Conservation (phyloP, 2,797 vertebrate species). For the Gallirallus australis region DNA sequence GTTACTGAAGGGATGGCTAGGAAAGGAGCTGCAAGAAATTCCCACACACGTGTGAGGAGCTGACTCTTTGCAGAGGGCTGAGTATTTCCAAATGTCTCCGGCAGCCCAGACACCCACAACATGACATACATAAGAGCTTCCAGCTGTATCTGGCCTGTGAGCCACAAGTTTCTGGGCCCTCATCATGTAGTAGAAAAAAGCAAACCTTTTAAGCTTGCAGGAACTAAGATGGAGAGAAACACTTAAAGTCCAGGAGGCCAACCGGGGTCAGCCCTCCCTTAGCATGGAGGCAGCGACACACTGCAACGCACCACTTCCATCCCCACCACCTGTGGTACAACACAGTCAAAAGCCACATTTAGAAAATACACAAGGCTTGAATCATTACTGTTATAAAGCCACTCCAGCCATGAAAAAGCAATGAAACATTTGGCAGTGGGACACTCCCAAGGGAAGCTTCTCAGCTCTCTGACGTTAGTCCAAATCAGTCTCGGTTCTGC, state of each 20-base stretch:
- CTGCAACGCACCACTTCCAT: background rate
- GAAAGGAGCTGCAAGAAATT: background rate
- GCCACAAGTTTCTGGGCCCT: background rate
- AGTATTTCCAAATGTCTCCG: background rate
- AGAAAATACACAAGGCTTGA: background rate
- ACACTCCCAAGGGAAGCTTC: background rate
- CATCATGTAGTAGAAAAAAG: background rate
- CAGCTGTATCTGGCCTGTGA: background rate
- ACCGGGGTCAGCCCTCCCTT: conserved; percentile 49
- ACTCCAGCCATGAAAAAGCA: background rate
- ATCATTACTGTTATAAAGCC: background rate
- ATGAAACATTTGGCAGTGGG: background rate
- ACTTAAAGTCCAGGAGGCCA: background rate
- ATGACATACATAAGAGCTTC: background rate
- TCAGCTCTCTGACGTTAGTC: background rate
- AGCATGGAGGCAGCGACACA: fast-evolving
- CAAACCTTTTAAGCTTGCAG: background rate
- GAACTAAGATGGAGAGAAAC: background rate
- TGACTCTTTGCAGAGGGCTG: background rate
- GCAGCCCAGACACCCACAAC: background rate
- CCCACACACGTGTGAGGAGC: fast-evolving
- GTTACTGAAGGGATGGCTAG: background rate
- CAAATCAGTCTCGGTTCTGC: background rate
- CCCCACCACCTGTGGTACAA: background rate
- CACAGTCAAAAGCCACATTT: background rate